A percentile compares a stretch with the other conserved stretches of the same genome.
Evolutionary conservation across 2,888 invertebrate species (phyloP).

Genomic region (Aphodius sticticus): DNA sequence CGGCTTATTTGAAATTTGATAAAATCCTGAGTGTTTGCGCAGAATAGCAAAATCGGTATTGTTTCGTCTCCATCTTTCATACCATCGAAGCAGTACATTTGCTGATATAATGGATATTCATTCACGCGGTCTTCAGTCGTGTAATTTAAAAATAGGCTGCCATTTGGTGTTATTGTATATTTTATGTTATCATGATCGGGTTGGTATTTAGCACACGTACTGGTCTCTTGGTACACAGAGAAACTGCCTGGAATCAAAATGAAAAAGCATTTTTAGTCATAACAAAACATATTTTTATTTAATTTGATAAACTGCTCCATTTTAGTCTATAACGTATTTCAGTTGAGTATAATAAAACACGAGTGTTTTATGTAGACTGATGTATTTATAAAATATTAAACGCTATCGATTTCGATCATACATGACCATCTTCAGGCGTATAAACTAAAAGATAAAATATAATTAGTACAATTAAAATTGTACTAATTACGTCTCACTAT

Average conservation of each 20-base stretch:
- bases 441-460: no score
- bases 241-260: constrained; percentile 6
- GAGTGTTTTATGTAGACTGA: no score
- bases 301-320: no score
- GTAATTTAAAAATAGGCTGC: not conserved
- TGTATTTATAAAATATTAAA: no score
- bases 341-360: no score
- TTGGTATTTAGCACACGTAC: not conserved
- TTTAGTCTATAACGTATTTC: no score
- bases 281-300: not conserved
- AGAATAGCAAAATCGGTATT: constrained; percentile 6
- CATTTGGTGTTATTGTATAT: constrained; percentile 10
- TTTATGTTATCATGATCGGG: not conserved
- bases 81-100: constrained; percentile 21
- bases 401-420: no score
- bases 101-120: not conserved
- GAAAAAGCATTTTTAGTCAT: not conserved
- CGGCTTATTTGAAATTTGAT: constrained; percentile 8
- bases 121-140: not conserved
- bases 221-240: not conserved
- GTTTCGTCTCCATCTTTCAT: not conserved
- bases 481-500: no score
- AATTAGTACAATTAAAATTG: no score
- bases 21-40: not conserved
- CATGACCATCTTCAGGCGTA: no score